Evolutionary conservation across 2,888 invertebrate species (phyloP).

Genomic region (Hybos culiciformis): DNA sequence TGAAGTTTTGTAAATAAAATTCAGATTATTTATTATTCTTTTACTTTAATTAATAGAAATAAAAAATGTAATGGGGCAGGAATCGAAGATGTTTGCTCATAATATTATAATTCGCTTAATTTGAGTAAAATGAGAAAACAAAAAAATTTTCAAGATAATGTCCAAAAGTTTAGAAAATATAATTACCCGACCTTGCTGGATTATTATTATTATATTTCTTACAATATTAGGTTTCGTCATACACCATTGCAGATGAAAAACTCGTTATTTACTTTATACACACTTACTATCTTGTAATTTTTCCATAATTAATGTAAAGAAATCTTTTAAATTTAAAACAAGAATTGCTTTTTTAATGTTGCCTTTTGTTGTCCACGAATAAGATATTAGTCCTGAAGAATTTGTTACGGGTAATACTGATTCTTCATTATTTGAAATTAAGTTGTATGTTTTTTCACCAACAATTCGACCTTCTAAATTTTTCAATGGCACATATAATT

Average conservation of each 20-base stretch:
- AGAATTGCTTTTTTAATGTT: slow-evolving; percentile 39
- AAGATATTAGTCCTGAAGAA: slow-evolving; percentile 24
- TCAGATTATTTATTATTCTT: slow-evolving; percentile 12
- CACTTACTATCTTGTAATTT: slow-evolving; percentile 24
- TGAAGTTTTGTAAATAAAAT: slow-evolving; percentile 1
- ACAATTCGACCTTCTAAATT: slow-evolving; percentile 46
- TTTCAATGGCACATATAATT: slow-evolving; percentile 53
- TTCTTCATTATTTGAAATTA: slow-evolving; percentile 31
- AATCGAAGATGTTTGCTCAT: too few relatives aligned
- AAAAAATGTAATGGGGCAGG: too few relatives aligned
- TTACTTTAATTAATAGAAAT: slow-evolving; percentile 3
- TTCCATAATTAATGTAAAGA: slow-evolving; percentile 38
- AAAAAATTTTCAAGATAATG: too few relatives aligned
- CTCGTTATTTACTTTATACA: slow-evolving; percentile 1
- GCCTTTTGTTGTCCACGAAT: slow-evolving; percentile 35
- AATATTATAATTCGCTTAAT: too few relatives aligned
- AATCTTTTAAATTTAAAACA: slow-evolving; percentile 44
- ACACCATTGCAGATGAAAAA: slow-evolving; percentile 1
- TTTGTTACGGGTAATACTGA: slow-evolving; percentile 32
- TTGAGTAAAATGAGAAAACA: too few relatives aligned
- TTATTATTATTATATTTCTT: too few relatives aligned
- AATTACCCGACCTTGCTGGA: too few relatives aligned
- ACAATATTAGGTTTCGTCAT: background rate
- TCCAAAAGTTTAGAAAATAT: too few relatives aligned
- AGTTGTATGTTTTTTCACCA: slow-evolving; percentile 45